Conservation (phyloP, 2,888 invertebrate species). For the Latrodectus hesperus region DNA sequence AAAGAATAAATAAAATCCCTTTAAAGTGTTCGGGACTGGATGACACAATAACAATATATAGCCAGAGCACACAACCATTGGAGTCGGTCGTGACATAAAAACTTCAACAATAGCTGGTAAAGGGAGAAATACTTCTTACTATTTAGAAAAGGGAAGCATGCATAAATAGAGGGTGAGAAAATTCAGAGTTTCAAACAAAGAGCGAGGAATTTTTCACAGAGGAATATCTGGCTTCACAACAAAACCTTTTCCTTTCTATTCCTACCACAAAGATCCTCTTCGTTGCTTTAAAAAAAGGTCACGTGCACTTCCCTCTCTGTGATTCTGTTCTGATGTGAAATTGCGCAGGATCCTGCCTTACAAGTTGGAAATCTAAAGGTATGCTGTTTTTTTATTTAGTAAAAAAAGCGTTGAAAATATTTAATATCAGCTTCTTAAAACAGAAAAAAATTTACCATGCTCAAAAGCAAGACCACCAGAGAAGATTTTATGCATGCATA, state of each 20-base stretch:
- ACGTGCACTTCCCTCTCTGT: not conserved
- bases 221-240: too few relatives aligned
- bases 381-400: too few relatives aligned
- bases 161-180: slow-evolving; percentile 1
- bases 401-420: too few relatives aligned
- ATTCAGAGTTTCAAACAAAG: not conserved
- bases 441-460: too few relatives aligned
- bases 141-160: not conserved
- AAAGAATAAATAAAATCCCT: not conserved
- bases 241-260: too few relatives aligned
- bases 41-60: not conserved
- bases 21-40: not conserved
- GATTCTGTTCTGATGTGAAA: too few relatives aligned
- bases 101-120: not conserved
- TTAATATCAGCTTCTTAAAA: too few relatives aligned
- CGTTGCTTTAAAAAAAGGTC: not conserved
- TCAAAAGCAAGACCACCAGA: too few relatives aligned
- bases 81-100: not conserved
- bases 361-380: too few relatives aligned
- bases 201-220: not conserved
- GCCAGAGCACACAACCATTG: not conserved
- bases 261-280: too few relatives aligned
- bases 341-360: too few relatives aligned
- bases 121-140: not conserved
- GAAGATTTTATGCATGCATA: too few relatives aligned